Percentiles rank a stretch among this genome's conserved stretches.
These are phyloP conservation scores for Anastatus disparis DNA, from an alignment of 1,140 invertebrate genomes.

Conservation along the genomic window DNA sequence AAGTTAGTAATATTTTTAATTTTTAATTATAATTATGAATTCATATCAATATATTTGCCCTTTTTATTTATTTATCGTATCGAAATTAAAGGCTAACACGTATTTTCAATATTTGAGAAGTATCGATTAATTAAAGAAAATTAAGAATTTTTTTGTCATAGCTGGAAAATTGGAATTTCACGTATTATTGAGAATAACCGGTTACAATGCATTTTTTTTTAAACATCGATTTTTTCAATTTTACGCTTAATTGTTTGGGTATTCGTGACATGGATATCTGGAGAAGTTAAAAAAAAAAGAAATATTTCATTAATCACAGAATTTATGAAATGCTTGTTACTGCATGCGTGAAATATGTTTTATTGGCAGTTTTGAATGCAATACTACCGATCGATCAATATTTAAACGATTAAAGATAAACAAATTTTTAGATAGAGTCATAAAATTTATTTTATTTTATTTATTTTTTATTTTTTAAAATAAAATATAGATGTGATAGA, in stretches of 20 bases:
- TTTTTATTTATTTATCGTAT: too few species aligned
- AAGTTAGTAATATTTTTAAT: too few species aligned
- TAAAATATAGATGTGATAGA: too few species aligned
- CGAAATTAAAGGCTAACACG: too few species aligned
- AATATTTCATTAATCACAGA: neutral
- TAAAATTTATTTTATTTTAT: neutral
- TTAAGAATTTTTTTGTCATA: neutral
- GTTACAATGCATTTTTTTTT: neutral
- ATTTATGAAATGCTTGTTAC: neutral
- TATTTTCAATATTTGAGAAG: too few species aligned
- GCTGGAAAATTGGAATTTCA: neutral
- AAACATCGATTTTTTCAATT: constrained; percentile 4
- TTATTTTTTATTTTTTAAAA: too few species aligned
- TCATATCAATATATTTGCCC: too few species aligned
- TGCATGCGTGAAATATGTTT: neutral
- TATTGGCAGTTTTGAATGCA: neutral
- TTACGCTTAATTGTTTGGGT: neutral
- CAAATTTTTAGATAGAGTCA: neutral
- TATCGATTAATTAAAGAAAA: too few species aligned
- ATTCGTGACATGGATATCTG: neutral
- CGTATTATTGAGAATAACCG: neutral
- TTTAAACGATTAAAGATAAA: neutral
- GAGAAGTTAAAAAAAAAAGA: too few species aligned
- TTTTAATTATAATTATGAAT: too few species aligned
- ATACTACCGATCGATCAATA: neutral